phyloP scores from a whole-genome alignment of 2,888 invertebrate species.

The Tiphia femorata region DNA sequence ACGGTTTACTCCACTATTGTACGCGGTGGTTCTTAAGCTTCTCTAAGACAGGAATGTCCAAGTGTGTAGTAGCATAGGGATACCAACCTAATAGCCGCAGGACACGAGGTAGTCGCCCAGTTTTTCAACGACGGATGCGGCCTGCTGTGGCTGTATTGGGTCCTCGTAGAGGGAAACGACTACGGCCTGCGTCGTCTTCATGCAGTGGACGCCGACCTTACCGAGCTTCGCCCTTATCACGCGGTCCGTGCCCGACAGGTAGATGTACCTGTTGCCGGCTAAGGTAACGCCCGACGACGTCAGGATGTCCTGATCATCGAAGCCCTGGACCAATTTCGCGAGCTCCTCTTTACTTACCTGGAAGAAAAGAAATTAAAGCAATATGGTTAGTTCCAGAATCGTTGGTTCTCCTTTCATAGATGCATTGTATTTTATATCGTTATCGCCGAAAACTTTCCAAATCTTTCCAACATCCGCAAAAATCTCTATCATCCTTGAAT shows the following conservation, averaged over 20 bases:
- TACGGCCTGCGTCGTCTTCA: slow-evolving; percentile 96
- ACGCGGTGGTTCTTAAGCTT: too few species aligned
- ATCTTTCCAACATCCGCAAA: too few species aligned
- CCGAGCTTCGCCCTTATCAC: slow-evolving; percentile 94
- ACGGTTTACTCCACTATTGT: too few species aligned
- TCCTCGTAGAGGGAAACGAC: slow-evolving; percentile 96
- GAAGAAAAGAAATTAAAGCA: slow-evolving; percentile 17
- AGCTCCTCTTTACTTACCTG: slow-evolving; percentile 95
- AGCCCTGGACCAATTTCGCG: slow-evolving; percentile 89
- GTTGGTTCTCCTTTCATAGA: too few species aligned
- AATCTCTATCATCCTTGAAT: too few species aligned
- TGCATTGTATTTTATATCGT: too few species aligned
- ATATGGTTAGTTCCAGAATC: too few species aligned
- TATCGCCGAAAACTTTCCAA: too few species aligned
- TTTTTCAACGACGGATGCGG: slow-evolving; percentile 96
- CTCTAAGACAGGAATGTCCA: too few species aligned
- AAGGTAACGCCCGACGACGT: slow-evolving; percentile 92
- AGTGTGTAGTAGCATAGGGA: too few species aligned
- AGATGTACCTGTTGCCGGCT: slow-evolving; percentile 93
- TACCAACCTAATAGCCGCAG: slow-evolving; percentile 89
- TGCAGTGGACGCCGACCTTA: slow-evolving; percentile 95
- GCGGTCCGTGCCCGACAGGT: slow-evolving; percentile 93
- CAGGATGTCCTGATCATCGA: slow-evolving; percentile 89
- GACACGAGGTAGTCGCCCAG: slow-evolving; percentile 97
- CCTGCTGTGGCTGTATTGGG: slow-evolving; percentile 96